These are phyloP conservation scores for Scomberomorus guttatus DNA, from an alignment of 2,797 vertebrate species.

Conservation along the genomic window DNA sequence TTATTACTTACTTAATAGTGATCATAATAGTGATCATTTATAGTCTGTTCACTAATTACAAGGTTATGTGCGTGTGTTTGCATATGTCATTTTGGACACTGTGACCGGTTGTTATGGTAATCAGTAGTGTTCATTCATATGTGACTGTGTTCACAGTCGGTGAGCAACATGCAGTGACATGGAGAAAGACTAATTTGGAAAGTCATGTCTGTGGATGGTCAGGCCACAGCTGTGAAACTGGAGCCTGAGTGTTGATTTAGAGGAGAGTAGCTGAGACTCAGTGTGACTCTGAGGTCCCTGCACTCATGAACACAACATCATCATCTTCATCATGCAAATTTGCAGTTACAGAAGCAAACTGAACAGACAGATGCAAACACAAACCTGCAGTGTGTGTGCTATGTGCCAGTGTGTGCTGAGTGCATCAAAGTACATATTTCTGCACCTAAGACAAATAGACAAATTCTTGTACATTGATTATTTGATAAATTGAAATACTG, in stretches of 20 bases:
- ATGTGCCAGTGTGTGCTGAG: background rate
- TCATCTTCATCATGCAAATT: background rate
- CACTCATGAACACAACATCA: slow-evolving; percentile 16
- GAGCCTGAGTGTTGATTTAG: slow-evolving; percentile 59
- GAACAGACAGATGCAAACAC: background rate
- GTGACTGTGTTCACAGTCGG: background rate
- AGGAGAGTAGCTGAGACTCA: slow-evolving; percentile 44
- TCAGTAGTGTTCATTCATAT: background rate
- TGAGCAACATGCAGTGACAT: slow-evolving; percentile 18
- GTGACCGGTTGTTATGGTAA: slow-evolving; percentile 8
- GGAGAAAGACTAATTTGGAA: slow-evolving; percentile 66
- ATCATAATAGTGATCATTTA: background rate
- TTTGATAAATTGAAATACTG: background rate
- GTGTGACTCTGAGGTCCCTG: background rate
- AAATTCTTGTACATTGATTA: background rate
- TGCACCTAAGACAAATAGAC: too few relatives aligned
- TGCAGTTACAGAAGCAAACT: background rate
- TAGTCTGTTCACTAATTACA: background rate
- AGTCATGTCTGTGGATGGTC: slow-evolving; percentile 48
- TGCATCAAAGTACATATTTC: background rate
- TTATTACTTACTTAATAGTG: background rate
- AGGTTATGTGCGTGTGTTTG: background rate
- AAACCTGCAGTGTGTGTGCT: background rate
- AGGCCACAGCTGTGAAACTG: slow-evolving; percentile 71
- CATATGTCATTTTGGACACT: background rate